Base-by-base conservation (phyloP, 2,797 vertebrate genomes). In the Mormyrus proboscirostris region DNA sequence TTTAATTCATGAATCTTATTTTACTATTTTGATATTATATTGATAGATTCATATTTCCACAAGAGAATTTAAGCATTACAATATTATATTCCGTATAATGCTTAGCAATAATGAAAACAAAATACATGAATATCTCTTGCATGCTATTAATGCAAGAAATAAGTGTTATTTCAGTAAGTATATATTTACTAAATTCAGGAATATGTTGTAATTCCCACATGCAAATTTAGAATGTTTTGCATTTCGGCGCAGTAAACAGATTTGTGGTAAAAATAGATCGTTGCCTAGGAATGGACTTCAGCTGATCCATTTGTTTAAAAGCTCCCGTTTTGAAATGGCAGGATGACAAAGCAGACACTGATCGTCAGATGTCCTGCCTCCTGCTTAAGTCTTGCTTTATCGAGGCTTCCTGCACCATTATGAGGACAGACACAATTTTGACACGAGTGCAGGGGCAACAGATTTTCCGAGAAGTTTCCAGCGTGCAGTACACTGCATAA, bases 151-250 rank as follows among this genome's bases (percentile, higher is more conserved):
- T 79, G 38, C 38, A 79, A 79, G 38, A 79, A 79, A 79, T 29
- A 79, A 79, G 73, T 44, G 38, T 79, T 44, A 79, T 79, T 79
- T 79, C 73, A 19, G 73, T 79, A 79, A 79, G 73, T 79, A 44
- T 79, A 79, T 79, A 79, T 79, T 79, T 79, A 44, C 47, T 73
- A 73, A 62, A 88, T 73, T 47, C 87, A 33, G 62, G 62, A 62
- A 62, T 88, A 51, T 88, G 49, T 73, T 88, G 73, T 82, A 88
- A 79, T 82, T 76, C 69, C 51, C 73, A 25, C 29, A 82, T 83
- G 73, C 69, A 57, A 79, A 79, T 79, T 57, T 88, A 79, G 76
- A 44, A 44, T 41, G 53, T 38, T 73, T 88, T 82, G 69, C 25
- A 57, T 82, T 88, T 38, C 6, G 33, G 88, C 69, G 55, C 47